These are phyloP conservation scores for Uropetala carovei DNA, from an alignment of 2,888 invertebrate species.

Conservation along the genomic window DNA sequence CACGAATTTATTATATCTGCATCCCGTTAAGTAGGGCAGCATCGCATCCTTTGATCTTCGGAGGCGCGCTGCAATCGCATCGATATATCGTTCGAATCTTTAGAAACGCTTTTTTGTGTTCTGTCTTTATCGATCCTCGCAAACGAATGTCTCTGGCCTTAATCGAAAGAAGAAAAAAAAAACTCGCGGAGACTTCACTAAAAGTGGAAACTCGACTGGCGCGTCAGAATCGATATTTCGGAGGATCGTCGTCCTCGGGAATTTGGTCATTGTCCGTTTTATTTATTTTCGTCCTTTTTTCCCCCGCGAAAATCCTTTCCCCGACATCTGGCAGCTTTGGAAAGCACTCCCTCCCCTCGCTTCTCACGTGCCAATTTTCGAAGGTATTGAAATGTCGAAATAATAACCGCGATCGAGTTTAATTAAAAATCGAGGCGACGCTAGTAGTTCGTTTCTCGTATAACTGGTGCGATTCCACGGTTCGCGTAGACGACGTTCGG, in stretches of 20 bases:
- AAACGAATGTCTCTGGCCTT: no score
- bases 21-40: no score
- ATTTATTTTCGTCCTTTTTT: not conserved
- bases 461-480: not conserved
- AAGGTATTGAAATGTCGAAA: slow-evolving; percentile 1
- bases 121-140: no score
- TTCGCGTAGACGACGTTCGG: not conserved
- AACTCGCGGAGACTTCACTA: no score
- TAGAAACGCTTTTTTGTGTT: no score
- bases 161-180: no score
- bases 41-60: no score
- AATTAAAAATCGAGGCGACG: not conserved
- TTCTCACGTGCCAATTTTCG: not conserved
- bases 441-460: not conserved
- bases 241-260: not conserved
- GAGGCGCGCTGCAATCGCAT: no score
- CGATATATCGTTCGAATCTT: no score
- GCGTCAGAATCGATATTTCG: no score
- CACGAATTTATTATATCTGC: no score
- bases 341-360: not conserved
- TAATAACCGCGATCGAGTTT: not conserved
- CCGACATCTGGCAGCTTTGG: not conserved
- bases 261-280: not conserved
- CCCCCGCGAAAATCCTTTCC: not conserved
- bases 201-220: no score